phyloP scores from a whole-genome alignment of 1,140 invertebrate genomes.

The Oppia nitens region DNA sequence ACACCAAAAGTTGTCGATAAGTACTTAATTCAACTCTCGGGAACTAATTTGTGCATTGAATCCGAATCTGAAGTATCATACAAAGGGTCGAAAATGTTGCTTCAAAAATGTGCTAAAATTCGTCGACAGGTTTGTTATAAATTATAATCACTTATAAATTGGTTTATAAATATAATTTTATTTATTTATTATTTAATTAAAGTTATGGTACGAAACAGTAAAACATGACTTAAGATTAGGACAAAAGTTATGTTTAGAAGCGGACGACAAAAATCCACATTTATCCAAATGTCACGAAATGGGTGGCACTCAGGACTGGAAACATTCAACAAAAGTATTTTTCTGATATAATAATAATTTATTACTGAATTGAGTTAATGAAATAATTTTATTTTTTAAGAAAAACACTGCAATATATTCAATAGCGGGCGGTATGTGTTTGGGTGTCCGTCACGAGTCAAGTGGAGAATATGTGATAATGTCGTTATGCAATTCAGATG shows the following conservation, averaged over 20 bases:
- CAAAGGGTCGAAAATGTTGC: conserved; percentile 49
- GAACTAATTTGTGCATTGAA: conserved; percentile 53
- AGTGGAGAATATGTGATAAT: neutral
- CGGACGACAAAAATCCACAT: conserved; percentile 40
- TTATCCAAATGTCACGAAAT: conserved; percentile 82
- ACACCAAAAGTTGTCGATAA: conserved; percentile 10
- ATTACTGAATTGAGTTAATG: neutral
- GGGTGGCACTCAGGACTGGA: conserved; percentile 75
- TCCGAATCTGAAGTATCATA: conserved; percentile 58
- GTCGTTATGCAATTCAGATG: neutral
- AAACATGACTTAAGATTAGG: conserved; percentile 67
- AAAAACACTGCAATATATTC: conserved; percentile 60
- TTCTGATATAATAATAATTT: conserved; percentile 31
- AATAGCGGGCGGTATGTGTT: conserved; percentile 61
- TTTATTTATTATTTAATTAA: conserved; percentile 19
- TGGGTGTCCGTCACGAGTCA: conserved; percentile 30
- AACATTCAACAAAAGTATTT: conserved; percentile 45
- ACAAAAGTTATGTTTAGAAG: conserved; percentile 66
- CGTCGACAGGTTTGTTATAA: conserved; percentile 41
- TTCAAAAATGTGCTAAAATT: conserved; percentile 46
- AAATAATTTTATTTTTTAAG: conserved; percentile 27
- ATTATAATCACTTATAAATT: conserved; percentile 1
- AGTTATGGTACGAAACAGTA: conserved; percentile 73
- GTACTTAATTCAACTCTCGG: conserved; percentile 45
- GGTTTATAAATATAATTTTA: conserved; percentile 12